These are phyloP conservation scores for Aradus depressus DNA, from an alignment of 2,888 invertebrate species.

Conservation along the genomic window DNA sequence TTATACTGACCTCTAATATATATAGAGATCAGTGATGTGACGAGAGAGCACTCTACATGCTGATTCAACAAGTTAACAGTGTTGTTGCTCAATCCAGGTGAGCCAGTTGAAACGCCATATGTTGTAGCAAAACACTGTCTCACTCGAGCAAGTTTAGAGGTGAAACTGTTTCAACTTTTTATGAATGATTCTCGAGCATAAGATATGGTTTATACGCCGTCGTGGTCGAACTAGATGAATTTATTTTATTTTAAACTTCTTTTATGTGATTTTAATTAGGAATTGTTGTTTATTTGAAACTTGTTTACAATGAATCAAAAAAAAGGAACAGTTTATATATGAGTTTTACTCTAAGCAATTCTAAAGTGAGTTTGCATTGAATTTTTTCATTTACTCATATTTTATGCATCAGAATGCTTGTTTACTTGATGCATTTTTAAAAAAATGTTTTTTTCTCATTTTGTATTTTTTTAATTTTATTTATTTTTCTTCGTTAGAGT, in stretches of 20 bases:
- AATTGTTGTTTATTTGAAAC: slow-evolving; percentile 3
- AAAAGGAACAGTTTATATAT: too few species aligned
- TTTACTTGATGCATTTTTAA: too few species aligned
- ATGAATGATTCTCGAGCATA: slow-evolving; percentile 17
- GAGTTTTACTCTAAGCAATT: too few species aligned
- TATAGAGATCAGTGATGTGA: not conserved
- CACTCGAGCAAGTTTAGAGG: slow-evolving; percentile 7
- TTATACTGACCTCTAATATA: not conserved
- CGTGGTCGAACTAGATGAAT: slow-evolving; percentile 16
- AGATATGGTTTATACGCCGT: slow-evolving; percentile 15
- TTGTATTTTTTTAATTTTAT: not conserved
- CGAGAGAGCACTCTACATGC: slow-evolving; percentile 1
- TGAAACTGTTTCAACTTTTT: slow-evolving; percentile 10
- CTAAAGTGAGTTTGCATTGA: too few species aligned
- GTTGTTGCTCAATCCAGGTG: slow-evolving; percentile 16
- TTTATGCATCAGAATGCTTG: too few species aligned
- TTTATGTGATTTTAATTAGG: slow-evolving; percentile 6
- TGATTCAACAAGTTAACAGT: not conserved
- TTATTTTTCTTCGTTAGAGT: not conserved
- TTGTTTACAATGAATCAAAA: too few species aligned
- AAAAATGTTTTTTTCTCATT: too few species aligned
- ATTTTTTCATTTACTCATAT: too few species aligned
- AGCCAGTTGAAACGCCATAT: slow-evolving; percentile 23
- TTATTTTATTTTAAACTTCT: not conserved
- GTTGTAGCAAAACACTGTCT: slow-evolving; percentile 20